Evolutionary conservation across 2,888 invertebrate genomes (phyloP).

Genomic region (Pteria penguin): DNA sequence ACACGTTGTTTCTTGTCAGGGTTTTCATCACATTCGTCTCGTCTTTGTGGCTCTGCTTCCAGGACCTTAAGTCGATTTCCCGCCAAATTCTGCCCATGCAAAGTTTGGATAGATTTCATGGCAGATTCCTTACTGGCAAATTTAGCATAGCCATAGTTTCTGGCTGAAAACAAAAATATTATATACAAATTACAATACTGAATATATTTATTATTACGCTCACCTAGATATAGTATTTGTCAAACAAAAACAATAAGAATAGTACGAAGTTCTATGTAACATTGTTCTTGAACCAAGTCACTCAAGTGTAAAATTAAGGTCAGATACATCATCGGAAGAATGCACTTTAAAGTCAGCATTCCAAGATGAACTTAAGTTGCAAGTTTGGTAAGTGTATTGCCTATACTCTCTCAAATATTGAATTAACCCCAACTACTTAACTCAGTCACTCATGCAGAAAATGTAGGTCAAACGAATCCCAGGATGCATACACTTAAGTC

Average conservation of each 20-base stretch:
- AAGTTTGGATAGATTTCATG: constrained; percentile 85
- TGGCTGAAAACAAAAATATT: constrained; percentile 76
- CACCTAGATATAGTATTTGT: no score
- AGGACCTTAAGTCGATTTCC: constrained; percentile 93
- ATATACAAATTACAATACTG: neutral
- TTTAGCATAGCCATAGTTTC: constrained; percentile 95
- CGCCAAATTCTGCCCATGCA: constrained; percentile 93
- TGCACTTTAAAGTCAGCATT: neutral
- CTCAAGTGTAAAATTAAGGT: no score
- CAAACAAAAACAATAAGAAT: no score
- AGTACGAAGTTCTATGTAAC: neutral
- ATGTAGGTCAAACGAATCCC: no score
- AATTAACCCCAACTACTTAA: no score
- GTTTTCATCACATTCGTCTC: constrained; percentile 45
- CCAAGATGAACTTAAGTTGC: no score
- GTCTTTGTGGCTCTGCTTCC: constrained; percentile 87
- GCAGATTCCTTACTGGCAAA: constrained; percentile 89
- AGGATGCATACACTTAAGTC: no score
- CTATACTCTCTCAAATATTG: no score
- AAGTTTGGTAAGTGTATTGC: no score
- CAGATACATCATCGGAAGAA: no score
- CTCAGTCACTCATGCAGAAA: no score
- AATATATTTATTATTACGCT: neutral
- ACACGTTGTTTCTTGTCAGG: constrained; percentile 62
- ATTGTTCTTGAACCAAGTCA: neutral